phyloP scores from a whole-genome alignment of 1,140 invertebrate species.

The Amphibalanus amphitrite region DNA sequence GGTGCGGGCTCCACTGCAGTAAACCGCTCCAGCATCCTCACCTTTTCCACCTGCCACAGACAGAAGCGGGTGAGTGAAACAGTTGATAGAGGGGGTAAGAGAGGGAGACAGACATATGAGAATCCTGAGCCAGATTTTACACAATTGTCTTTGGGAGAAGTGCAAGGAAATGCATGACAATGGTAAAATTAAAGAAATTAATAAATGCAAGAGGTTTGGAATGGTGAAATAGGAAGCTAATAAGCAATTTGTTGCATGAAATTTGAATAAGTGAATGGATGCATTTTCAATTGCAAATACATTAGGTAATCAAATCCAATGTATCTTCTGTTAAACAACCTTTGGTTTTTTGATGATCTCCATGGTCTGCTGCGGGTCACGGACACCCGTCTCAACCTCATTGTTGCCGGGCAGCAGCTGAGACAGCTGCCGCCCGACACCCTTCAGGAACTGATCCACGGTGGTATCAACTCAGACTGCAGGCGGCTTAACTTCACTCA shows the following conservation, averaged over 20 bases:
- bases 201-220: neutral
- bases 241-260: neutral
- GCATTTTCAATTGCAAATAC: neutral
- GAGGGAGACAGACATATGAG: too few relatives aligned
- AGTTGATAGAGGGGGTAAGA: too few relatives aligned
- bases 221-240: neutral
- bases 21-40: constrained; percentile 81
- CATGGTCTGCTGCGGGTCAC: neutral
- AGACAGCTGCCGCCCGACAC: neutral
- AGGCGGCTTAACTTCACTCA: too few relatives aligned
- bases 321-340: neutral
- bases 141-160: too few relatives aligned
- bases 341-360: neutral
- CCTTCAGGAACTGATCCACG: neutral
- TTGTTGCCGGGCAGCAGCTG: constrained; percentile 1
- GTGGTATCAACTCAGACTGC: too few relatives aligned
- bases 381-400: neutral
- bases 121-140: too few relatives aligned
- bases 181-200: neutral
- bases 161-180: too few relatives aligned
- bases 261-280: neutral
- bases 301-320: neutral
- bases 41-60: constrained; percentile 92
- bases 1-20: constrained; percentile 63
- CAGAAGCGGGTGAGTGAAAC: too few relatives aligned